phyloP scores from a whole-genome alignment of 2,888 invertebrate genomes.

The Patella caerulea region DNA sequence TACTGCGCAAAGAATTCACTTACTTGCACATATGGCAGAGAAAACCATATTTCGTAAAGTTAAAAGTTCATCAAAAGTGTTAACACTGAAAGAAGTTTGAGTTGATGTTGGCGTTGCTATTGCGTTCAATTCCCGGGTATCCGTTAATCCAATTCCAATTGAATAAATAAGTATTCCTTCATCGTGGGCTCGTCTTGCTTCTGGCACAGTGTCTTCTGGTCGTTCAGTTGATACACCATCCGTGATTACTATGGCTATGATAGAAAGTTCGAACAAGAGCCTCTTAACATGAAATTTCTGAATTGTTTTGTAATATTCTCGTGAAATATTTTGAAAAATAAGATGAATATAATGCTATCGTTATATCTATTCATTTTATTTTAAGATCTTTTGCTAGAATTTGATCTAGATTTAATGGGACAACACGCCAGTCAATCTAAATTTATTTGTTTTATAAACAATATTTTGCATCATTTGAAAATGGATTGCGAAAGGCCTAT shows the following conservation, averaged over 20 bases:
- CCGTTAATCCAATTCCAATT: slow-evolving; percentile 60
- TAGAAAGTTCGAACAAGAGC: slow-evolving; percentile 28
- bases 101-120: slow-evolving; percentile 55
- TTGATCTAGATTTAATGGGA: too few relatives aligned
- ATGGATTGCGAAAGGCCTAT: too few relatives aligned
- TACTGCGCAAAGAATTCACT: slow-evolving; percentile 15
- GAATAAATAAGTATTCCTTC: slow-evolving; percentile 59
- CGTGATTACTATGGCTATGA: slow-evolving; percentile 52
- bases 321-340: too few relatives aligned
- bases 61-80: slow-evolving; percentile 53
- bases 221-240: slow-evolving; percentile 65
- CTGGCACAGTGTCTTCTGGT: slow-evolving; percentile 48
- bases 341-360: too few relatives aligned
- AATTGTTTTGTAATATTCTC: too few relatives aligned
- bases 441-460: too few relatives aligned
- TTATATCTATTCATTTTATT: too few relatives aligned
- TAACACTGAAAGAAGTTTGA: slow-evolving; percentile 55
- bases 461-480: too few relatives aligned
- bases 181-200: slow-evolving; percentile 47
- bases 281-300: too few relatives aligned
- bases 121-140: slow-evolving; percentile 58
- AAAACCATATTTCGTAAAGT: slow-evolving; percentile 44
- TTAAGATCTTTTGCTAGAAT: too few relatives aligned
- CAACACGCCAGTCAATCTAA: too few relatives aligned
- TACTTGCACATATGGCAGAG: slow-evolving; percentile 46